phyloP scores from a whole-genome alignment of 2,113 vertebrate genomes.

The Falco punctatus region DNA sequence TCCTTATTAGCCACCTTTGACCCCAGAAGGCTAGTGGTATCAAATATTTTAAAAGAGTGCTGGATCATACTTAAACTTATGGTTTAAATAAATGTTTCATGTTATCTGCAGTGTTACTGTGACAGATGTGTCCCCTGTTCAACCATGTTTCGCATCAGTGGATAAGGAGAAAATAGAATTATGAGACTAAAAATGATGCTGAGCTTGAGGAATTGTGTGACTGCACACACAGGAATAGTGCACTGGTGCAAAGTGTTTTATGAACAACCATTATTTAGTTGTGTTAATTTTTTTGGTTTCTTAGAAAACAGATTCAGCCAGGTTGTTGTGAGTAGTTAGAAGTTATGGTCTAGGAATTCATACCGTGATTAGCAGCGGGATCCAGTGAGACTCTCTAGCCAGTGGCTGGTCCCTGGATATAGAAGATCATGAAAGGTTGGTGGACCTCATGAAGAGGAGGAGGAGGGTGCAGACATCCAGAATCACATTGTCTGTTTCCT shows the following conservation, averaged over 20 bases:
- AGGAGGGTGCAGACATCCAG: neutral
- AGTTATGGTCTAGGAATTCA: neutral
- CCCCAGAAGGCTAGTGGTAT: neutral
- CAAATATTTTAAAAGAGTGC: neutral
- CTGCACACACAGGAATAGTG: neutral
- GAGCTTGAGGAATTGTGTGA: neutral
- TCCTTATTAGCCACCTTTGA: neutral
- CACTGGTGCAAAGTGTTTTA: neutral
- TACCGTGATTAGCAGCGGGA: neutral
- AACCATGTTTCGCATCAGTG: neutral
- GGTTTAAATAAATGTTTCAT: neutral
- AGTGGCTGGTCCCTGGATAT: rapidly evolving
- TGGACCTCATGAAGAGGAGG: neutral
- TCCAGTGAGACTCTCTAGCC: neutral
- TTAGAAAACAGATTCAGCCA: neutral
- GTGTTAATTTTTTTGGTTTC: neutral
- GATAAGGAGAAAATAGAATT: neutral
- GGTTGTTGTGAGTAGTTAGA: neutral
- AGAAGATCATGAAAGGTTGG: neutral
- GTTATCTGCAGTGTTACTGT: neutral
- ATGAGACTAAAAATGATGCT: neutral
- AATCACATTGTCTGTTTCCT: neutral
- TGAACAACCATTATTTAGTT: neutral
- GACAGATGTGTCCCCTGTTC: neutral
- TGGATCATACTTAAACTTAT: neutral